Evolutionary conservation across 2,888 invertebrate genomes (phyloP).

Genomic region (Scelioninae gen. 2): DNA sequence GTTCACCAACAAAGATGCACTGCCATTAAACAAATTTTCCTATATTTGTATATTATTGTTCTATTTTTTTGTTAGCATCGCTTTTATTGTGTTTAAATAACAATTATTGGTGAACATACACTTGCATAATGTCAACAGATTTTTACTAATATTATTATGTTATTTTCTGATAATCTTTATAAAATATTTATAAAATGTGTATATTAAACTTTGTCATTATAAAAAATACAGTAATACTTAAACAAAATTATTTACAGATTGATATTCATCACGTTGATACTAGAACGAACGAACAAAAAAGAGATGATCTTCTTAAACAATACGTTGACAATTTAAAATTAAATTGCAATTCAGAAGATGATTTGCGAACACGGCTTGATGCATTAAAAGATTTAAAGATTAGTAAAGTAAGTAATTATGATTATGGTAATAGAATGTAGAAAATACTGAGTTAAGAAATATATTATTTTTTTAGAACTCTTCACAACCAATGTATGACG

Average conservation of each 20-base stretch:
- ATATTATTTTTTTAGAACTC: constrained; percentile 13
- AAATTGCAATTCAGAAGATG: constrained; percentile 69
- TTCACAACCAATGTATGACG: constrained; percentile 60
- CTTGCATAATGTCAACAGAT: too few relatives aligned
- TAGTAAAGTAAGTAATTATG: constrained; percentile 49
- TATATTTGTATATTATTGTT: too few relatives aligned
- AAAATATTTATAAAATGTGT: too few relatives aligned
- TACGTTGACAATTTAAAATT: constrained; percentile 76
- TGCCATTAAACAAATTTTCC: too few relatives aligned
- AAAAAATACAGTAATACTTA: too few relatives aligned
- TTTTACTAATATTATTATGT: too few relatives aligned
- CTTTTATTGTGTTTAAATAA: too few relatives aligned
- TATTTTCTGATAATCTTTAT: neutral
- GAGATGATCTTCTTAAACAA: constrained; percentile 81
- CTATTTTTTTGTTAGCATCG: too few relatives aligned
- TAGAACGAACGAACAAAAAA: constrained; percentile 82
- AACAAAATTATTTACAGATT: constrained; percentile 61
- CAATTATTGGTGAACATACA: too few relatives aligned
- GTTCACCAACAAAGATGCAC: too few relatives aligned
- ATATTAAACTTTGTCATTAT: too few relatives aligned
- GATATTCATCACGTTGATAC: constrained; percentile 76
- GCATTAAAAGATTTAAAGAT: constrained; percentile 75
- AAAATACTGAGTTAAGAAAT: too few relatives aligned
- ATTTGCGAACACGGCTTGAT: constrained; percentile 74
- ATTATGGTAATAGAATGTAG: neutral